Conservation (phyloP, 2,888 invertebrate genomes). For the Apodemia mormo region DNA sequence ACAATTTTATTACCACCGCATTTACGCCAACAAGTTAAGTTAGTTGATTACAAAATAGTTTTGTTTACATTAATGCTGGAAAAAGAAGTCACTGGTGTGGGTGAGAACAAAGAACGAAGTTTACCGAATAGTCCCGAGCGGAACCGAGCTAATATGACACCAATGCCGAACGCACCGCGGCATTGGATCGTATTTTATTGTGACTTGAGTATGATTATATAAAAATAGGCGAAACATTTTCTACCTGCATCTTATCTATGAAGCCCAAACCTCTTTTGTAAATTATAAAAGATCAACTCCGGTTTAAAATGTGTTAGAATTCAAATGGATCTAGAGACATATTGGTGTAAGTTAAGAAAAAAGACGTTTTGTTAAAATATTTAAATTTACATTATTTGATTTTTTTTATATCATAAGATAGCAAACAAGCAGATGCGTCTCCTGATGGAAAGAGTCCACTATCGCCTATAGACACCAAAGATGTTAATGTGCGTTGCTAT, state of each 20-base stretch:
- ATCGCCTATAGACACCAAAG: too few species aligned
- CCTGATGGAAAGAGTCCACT: too few species aligned
- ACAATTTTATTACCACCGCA: conserved; percentile 31
- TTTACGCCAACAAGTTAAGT: conserved; percentile 29
- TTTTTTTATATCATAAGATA: too few species aligned
- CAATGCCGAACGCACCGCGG: conserved; percentile 18
- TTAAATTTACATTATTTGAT: too few species aligned
- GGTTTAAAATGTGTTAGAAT: neutral
- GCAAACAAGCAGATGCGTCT: too few species aligned
- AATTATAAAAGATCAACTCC: conserved; percentile 2
- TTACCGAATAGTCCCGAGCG: conserved; percentile 54
- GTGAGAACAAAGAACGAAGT: conserved; percentile 40
- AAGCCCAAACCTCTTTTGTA: conserved; percentile 4
- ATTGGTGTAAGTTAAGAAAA: neutral
- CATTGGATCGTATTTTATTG: conserved; percentile 21
- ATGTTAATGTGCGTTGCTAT: too few species aligned
- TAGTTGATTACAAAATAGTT: conserved; percentile 39
- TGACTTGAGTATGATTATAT: conserved; percentile 3
- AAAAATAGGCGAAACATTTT: conserved; percentile 17
- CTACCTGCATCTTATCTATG: conserved; percentile 5
- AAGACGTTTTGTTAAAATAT: too few species aligned
- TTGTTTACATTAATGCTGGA: conserved; percentile 41
- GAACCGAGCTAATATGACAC: conserved; percentile 41
- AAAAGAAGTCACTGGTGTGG: conserved; percentile 39
- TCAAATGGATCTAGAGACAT: neutral